These are phyloP conservation scores for Pachypanchax playfairii DNA, from an alignment of 2,113 vertebrate genomes.

Conservation along the genomic window DNA sequence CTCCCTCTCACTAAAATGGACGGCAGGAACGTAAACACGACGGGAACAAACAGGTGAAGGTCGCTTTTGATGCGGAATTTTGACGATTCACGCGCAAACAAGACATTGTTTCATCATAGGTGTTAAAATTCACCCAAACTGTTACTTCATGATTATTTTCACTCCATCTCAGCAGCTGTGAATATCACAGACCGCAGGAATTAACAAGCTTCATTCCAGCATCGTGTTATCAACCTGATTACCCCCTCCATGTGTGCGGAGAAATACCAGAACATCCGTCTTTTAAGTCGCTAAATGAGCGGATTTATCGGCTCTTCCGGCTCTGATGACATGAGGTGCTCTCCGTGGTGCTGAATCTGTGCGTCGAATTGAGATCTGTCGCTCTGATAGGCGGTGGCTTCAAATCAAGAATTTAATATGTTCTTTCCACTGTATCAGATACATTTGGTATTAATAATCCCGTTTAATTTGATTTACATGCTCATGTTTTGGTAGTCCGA, in stretches of 20 bases:
- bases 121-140: too few species aligned
- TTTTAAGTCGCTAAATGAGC: neutral
- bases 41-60: slow-evolving; percentile 54
- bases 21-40: slow-evolving; percentile 70
- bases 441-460: neutral
- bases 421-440: too few species aligned
- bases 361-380: slow-evolving; percentile 36
- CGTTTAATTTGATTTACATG: fast-evolving
- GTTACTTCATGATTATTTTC: neutral
- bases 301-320: neutral
- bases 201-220: slow-evolving; percentile 36
- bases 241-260: neutral
- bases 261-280: neutral
- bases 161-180: slow-evolving; percentile 8
- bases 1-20: slow-evolving; percentile 64
- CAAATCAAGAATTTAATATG: neutral
- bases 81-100: too few species aligned
- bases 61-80: slow-evolving; percentile 23
- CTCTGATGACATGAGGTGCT: slow-evolving; percentile 53
- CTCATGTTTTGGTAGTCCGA: neutral
- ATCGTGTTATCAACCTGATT: neutral
- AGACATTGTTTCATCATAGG: too few species aligned
- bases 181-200: slow-evolving; percentile 9
- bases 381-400: slow-evolving; percentile 52
- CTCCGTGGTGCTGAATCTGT: slow-evolving; percentile 81